Conservation (phyloP, 2,888 invertebrate species). For the Dione vanillae region DNA sequence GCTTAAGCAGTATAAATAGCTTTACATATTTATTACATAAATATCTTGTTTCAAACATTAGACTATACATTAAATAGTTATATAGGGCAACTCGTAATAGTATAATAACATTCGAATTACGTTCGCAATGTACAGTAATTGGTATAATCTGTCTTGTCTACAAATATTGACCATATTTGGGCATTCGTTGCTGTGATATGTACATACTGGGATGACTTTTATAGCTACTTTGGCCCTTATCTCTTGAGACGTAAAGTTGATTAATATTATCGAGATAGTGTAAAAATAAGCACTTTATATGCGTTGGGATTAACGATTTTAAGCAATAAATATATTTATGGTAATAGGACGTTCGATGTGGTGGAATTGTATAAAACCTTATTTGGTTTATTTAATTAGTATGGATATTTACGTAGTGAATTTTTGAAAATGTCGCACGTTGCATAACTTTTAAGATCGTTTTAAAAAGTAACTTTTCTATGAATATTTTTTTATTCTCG, state of each 20-base stretch:
- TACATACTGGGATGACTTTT: conserved; percentile 15
- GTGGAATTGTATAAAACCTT: conserved; percentile 42
- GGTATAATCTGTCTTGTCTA: conserved; percentile 48
- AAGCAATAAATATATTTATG: conserved; percentile 49
- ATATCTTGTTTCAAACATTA: not conserved
- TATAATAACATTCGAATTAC: conserved; percentile 37
- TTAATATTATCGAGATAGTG: conserved; percentile 24
- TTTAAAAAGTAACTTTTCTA: too few species aligned
- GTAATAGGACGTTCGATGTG: conserved; percentile 43
- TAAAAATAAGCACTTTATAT: conserved; percentile 42
- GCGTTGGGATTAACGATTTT: conserved; percentile 48
- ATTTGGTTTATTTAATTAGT: conserved; percentile 44
- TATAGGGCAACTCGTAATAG: conserved; percentile 34
- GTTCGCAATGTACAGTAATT: conserved; percentile 42
- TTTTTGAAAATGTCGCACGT: conserved; percentile 28
- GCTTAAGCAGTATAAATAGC: too few species aligned
- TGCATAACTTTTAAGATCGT: not conserved
- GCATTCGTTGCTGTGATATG: conserved; percentile 44
- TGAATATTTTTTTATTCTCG: too few species aligned
- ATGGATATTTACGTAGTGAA: conserved; percentile 31
- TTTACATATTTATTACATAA: not conserved
- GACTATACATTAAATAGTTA: conserved; percentile 24
- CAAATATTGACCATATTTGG: conserved; percentile 48
- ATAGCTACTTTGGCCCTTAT: conserved; percentile 27
- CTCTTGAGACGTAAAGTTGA: conserved; percentile 20